A percentile compares a stretch with the other conserved stretches of the same genome.
These are phyloP conservation scores for Colletes collaris DNA, from an alignment of 2,888 invertebrate genomes.

Conservation along the genomic window DNA sequence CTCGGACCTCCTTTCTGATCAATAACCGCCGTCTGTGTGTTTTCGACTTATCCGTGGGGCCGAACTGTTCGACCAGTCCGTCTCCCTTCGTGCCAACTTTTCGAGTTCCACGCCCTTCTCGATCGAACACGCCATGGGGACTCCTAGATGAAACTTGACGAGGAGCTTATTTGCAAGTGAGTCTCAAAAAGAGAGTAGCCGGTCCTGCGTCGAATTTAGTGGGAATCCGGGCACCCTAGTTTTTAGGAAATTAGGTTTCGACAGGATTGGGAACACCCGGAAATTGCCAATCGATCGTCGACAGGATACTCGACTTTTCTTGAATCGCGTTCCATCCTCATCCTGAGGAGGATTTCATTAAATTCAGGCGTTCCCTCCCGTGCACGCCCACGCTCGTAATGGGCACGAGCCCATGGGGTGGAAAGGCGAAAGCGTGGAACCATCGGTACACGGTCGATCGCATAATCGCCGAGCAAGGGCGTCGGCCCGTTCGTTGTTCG, in stretches of 20 bases:
- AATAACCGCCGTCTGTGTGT: constrained; percentile 64
- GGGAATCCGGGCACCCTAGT: too few relatives aligned
- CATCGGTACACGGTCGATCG: constrained; percentile 59
- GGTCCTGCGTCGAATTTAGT: constrained; percentile 14
- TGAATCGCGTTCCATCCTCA: neutral
- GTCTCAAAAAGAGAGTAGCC: too few relatives aligned
- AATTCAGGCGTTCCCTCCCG: constrained; percentile 24
- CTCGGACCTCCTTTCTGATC: constrained; percentile 70
- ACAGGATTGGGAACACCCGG: constrained; percentile 55
- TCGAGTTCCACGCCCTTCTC: neutral
- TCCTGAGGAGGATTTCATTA: neutral
- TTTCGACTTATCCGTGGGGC: constrained; percentile 30
- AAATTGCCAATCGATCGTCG: constrained; percentile 63
- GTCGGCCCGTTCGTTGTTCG: constrained; percentile 52
- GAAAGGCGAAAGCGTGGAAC: constrained; percentile 38
- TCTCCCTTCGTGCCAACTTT: constrained; percentile 16
- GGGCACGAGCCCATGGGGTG: constrained; percentile 37
- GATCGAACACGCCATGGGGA: constrained; percentile 7
- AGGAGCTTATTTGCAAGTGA: too few relatives aligned
- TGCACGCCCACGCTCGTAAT: constrained; percentile 36
- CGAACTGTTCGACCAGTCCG: constrained; percentile 7
- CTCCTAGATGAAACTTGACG: too few relatives aligned
- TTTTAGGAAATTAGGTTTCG: constrained; percentile 44
- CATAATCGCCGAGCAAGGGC: constrained; percentile 60
- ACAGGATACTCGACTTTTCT: constrained; percentile 43